phyloP scores from a whole-genome alignment of 1,140 invertebrate species.

The Drosophila willistoni region DNA sequence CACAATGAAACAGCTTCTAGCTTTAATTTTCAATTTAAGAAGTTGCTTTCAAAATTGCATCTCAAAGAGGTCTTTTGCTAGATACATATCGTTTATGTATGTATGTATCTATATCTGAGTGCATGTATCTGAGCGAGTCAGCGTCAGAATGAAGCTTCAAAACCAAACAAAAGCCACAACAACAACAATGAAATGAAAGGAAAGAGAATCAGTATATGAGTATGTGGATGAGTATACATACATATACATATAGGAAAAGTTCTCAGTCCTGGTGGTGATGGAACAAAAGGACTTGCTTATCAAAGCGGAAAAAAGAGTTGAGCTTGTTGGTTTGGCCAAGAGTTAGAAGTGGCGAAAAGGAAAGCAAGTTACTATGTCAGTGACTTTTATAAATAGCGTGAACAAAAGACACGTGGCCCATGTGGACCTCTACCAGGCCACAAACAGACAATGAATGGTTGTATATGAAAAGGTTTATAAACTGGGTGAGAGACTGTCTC shows the following conservation, averaged over 20 bases:
- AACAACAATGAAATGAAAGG: conserved; percentile 36
- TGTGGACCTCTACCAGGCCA: conserved; percentile 29
- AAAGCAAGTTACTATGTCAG: conserved; percentile 76
- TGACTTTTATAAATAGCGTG: conserved; percentile 80
- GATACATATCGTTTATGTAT: conserved; percentile 55
- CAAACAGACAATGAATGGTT: conserved; percentile 43
- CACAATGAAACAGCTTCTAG: too few species aligned
- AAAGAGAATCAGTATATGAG: not conserved
- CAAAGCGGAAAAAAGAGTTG: conserved; percentile 80
- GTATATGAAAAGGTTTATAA: conserved; percentile 25
- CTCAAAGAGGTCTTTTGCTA: conserved; percentile 45
- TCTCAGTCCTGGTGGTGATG: conserved; percentile 29
- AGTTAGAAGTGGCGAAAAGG: conserved; percentile 72
- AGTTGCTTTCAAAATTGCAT: conserved; percentile 5
- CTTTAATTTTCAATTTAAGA: conserved; percentile 14
- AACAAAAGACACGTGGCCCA: conserved; percentile 70
- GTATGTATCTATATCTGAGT: conserved; percentile 59
- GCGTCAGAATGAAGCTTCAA: conserved; percentile 33
- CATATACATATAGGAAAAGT: conserved; percentile 41
- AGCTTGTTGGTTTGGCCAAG: conserved; percentile 32
- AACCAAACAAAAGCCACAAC: conserved; percentile 62
- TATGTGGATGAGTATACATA: conserved; percentile 47
- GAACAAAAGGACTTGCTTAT: conserved; percentile 79
- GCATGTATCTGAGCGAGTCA: conserved; percentile 65
- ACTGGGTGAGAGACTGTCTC: not conserved